Base-by-base conservation (phyloP, 2,888 invertebrate species). In the Parnassius smintheus region DNA sequence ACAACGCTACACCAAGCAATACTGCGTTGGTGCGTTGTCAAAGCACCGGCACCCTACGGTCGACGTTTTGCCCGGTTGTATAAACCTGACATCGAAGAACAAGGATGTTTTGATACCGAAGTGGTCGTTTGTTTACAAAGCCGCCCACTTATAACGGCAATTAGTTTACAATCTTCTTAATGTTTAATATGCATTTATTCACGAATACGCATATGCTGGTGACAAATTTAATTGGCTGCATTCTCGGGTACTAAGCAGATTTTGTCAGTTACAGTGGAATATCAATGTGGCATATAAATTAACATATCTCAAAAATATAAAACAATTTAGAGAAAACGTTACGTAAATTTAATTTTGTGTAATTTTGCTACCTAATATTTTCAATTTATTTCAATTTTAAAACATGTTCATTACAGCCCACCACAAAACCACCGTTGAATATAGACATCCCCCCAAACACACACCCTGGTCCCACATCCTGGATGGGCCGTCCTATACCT, bases 71-170 rank as follows among this genome's bases (percentile, higher is more conserved):
- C 67, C 65, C 67, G 66, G 44, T 56, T 58, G 61, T 60, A 56
- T 64, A 60, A 53, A 64, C 55, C 56, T 49, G 53, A 61, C 65
- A 65, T 44, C 52, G 60, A 57, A 62, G 64, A 64, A 68, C 56
- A 61, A 68, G 66, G 68, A 70, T 74, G 72, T 74, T 73, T 66
- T 71, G 70, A 71, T 69, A 69, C 75, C 73, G 74, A 70, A 60
- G 62, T 49, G 64, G 64, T 56, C 62, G 65, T 68, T 64, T 75
- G 73, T 77, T 76, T 76, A 75, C 73, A 70, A 71, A 74, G 65
- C 62, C 62, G 67, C 66, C 63, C 63, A 53, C 60, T 57, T 60
- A 64, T 66, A 63, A 65, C 62, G 65, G 57, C 52, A 60, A 68
- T 67, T 68, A 61, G 59, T 59, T 56, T 62, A 59, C 58, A 50